Evolutionary conservation across 2,888 invertebrate genomes (phyloP), one percentile per base, ranked within the genome.

Genomic region (Adineta ricciae): DNA sequence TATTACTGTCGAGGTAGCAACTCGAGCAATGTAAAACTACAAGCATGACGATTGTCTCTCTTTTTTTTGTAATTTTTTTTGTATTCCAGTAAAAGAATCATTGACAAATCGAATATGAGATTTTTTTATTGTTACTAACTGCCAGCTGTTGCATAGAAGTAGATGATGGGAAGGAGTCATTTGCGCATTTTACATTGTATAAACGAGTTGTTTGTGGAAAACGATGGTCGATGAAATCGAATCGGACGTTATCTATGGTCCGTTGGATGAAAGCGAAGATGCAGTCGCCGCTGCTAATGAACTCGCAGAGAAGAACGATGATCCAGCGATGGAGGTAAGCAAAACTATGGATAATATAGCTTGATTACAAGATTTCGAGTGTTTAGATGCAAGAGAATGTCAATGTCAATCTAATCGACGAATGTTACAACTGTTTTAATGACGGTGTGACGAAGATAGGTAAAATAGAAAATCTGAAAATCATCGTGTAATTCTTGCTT

Each of bases 381-480:
- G 16, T 41, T 41, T 78, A 78, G 78, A 78, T 78, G 78, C 24
- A 0, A 3, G 78, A 78, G 41, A 24, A 8, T 78, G 41, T n/a
- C 41, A 2, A 41, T 41, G 41, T 78, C 11, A 21, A 41, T 11
- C 36, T 78, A 41, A 1, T 14, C 24, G 78, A 78, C 41, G 41
- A 78, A 24, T 78, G 24, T n/a, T 78, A 41, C 41, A 78, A 78
- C n/a, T 78, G 41, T 78, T 78, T 78, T 16, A 41, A 38, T 41
- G 78, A 78, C 41, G 78, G 78, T 41, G 24, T 14, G 24, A 78
- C 41, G n/a, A 78, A 78, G 41, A 78, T 78, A 41, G 78, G 78
- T 78, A 78, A n/a, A 41, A 41, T 5, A 41, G 38, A 9, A 3
- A 41, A 41, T n/a, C 11, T n/a, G 38, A 36, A 32, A 0, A 73